Evolutionary conservation across 2,113 vertebrate genomes (phyloP), one percentile per base, ranked within the genome.

Genomic region (Alexandromys fortis): DNA sequence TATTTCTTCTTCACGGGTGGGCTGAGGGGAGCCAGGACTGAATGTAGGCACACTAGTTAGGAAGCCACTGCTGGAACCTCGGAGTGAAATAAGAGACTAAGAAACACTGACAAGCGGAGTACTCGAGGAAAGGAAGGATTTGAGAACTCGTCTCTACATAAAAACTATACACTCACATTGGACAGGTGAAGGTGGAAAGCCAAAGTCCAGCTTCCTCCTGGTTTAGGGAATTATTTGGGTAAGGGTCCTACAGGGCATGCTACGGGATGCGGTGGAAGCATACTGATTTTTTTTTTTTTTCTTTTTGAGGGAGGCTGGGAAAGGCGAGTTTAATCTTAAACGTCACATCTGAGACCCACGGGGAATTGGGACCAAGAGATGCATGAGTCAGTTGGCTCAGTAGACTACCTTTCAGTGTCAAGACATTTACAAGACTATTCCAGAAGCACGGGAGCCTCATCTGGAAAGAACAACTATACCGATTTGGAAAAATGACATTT

Each of bases 31-130:
- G 70, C 92, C 85, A 88, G 78, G 12, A 49, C 30, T 92, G 38
- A 93, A 93, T 75, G 94, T n/a, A 88, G 73, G 90, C 82, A 92
- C 85, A 79, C 73, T 73, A 89, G 63, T 90, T 76, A 63, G 89
- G 38, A 95, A 55, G 61, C 65, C 73, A 72, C 49, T 93, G 75
- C 58, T 13, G 1, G 78, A 78, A 96, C 68, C n/a, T 65, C 63
- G 81, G 55, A 79, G 79, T 75, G 88, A 95, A 95, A 94, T 76
- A 70, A 70, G 89, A 96, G 87, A 75, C 72, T 85, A 87, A 94
- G 47, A 65, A 52, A 67, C 77, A 73, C 68, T 81, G 33, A 88
- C 55, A 93, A 47, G 79, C 55, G 92, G 55, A 91, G 47, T n/a
- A 90, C n/a, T 63, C 28, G 61, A 85, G 63, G 78, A 89, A 33